A percentile compares a stretch with the other conserved stretches of the same genome.
Conservation (phyloP, 53 echinoderm and acorn worm genomes). For the Astropecten irregularis region DNA sequence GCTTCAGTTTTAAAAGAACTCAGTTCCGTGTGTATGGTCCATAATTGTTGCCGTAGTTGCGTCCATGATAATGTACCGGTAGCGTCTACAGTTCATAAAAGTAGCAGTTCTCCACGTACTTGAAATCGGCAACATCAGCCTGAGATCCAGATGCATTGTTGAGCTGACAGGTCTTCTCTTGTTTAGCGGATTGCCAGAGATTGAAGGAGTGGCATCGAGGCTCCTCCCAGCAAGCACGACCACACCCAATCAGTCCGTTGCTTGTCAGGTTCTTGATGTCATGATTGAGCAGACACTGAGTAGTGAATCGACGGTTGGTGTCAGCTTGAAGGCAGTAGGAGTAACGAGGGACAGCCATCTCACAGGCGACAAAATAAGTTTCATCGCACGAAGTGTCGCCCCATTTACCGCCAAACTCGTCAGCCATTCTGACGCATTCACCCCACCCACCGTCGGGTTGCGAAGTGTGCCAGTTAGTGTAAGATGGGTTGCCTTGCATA, state of each 20-base stretch:
- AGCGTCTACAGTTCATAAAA: neutral
- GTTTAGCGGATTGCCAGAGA: too few species aligned
- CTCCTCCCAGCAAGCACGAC: slow-evolving; percentile 15
- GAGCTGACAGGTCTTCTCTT: neutral
- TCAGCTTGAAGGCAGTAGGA: neutral
- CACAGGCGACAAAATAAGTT: too few species aligned
- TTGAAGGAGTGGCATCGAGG: slow-evolving; percentile 26
- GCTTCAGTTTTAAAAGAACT: too few species aligned
- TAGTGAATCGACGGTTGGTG: neutral
- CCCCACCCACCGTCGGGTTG: neutral
- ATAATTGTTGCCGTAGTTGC: too few species aligned
- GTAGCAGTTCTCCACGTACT: neutral
- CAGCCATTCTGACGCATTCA: neutral
- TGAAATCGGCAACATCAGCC: neutral
- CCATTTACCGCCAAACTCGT: neutral
- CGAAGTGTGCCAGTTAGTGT: neutral
- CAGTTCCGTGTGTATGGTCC: too few species aligned
- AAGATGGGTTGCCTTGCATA: neutral
- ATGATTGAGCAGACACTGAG: slow-evolving; percentile 12
- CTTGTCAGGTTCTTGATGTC: too few species aligned
- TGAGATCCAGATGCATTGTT: neutral
- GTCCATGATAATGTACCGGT: too few species aligned
- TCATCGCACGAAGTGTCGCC: too few species aligned
- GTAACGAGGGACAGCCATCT: neutral
- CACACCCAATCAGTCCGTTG: too few species aligned